Conservation (phyloP, 2,888 invertebrate species). For the Drosophila fulvimacula region DNA sequence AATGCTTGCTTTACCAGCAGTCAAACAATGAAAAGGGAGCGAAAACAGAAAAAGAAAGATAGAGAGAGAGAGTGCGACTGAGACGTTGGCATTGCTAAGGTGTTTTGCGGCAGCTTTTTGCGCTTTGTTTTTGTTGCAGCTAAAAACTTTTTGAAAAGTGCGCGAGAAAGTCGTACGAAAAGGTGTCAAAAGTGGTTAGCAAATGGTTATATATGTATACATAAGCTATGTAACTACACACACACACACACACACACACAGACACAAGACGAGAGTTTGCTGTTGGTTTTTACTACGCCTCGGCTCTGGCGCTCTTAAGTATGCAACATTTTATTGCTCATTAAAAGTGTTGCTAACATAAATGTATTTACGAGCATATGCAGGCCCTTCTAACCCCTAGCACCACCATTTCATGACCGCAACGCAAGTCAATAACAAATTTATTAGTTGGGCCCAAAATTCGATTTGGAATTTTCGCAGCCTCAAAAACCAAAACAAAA, state of each 20-base stretch:
- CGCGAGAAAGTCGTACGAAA: slow-evolving; percentile 19
- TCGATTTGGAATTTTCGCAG: slow-evolving; percentile 18
- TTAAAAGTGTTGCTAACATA: slow-evolving; percentile 59
- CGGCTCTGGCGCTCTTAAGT: slow-evolving; percentile 52
- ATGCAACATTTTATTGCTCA: slow-evolving; percentile 75
- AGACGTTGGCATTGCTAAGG: slow-evolving; percentile 7
- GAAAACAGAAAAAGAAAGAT: not conserved
- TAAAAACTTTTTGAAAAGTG: slow-evolving; percentile 24
- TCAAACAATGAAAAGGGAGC: slow-evolving; percentile 51
- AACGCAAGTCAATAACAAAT: slow-evolving; percentile 41
- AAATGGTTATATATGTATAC: slow-evolving; percentile 2
- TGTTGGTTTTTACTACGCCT: slow-evolving; percentile 15
- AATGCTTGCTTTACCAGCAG: slow-evolving; percentile 64
- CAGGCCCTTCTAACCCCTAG: not conserved
- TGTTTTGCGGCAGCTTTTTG: slow-evolving; percentile 15
- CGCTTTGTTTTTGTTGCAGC: slow-evolving; percentile 15
- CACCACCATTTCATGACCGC: not conserved
- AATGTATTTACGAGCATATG: slow-evolving; percentile 46
- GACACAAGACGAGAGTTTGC: slow-evolving; percentile 10
- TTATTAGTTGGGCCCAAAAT: slow-evolving; percentile 31
- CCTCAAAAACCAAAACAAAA: slow-evolving; percentile 22
- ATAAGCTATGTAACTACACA: slow-evolving; percentile 9
- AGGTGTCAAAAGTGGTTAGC: slow-evolving; percentile 36
- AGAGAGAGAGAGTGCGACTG: not conserved
- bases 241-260: not conserved